Percentiles rank a stretch among this genome's conserved stretches.
Evolutionary conservation across 2,113 vertebrate species (phyloP).

Genomic region (Bujurquina vittata): DNA sequence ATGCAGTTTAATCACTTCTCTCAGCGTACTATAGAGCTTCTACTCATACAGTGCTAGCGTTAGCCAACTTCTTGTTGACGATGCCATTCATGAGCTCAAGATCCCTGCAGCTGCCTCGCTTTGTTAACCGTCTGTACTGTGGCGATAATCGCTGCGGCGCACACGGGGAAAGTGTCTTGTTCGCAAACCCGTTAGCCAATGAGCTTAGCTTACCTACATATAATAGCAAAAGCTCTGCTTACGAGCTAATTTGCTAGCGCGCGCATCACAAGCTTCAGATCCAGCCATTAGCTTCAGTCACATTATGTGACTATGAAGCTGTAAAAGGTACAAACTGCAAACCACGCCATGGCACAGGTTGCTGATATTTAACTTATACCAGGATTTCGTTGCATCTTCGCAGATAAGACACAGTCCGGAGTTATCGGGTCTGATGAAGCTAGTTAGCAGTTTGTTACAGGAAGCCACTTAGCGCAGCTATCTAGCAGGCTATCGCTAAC

Average conservation of each 20-base stretch:
- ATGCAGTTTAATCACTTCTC: constrained; percentile 20
- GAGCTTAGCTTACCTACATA: constrained; percentile 44
- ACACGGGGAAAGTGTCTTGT: not conserved
- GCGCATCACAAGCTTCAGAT: constrained; percentile 21
- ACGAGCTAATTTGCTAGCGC: constrained; percentile 48
- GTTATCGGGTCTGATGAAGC: constrained; percentile 57
- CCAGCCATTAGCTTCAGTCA: not conserved
- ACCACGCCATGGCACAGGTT: not conserved
- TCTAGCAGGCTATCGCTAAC: constrained; percentile 66
- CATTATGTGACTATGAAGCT: not conserved
- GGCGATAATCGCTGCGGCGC: not conserved
- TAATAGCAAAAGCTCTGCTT: constrained; percentile 34
- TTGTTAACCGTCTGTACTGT: not conserved
- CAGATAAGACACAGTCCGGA: constrained; percentile 55
- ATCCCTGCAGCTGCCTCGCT: not conserved
- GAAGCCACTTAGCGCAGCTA: constrained; percentile 49
- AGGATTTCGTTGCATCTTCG: not conserved
- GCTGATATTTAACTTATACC: not conserved
- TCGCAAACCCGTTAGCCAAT: constrained; percentile 29
- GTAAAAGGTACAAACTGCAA: not conserved
- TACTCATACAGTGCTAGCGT: not conserved
- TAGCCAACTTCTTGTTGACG: not conserved
- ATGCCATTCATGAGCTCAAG: not conserved
- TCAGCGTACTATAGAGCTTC: not conserved
- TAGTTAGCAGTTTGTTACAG: constrained; percentile 44